Evolutionary conservation across 2,113 vertebrate genomes (phyloP).

Genomic region (Panthera leo): DNA sequence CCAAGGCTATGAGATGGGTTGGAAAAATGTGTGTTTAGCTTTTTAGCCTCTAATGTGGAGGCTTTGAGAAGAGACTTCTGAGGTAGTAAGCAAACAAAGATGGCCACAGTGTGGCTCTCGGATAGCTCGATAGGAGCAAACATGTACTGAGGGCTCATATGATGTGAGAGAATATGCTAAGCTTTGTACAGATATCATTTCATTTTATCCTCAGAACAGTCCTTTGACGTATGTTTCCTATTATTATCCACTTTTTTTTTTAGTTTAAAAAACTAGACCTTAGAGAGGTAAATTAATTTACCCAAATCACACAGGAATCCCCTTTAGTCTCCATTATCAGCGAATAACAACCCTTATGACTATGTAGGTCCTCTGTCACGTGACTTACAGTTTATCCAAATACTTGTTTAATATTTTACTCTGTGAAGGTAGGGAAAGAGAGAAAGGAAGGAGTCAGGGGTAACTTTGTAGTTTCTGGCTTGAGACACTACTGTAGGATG

Average conservation of each 20-base stretch:
- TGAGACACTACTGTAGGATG: background rate
- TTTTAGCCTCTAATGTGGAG: background rate
- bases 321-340: background rate
- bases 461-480: background rate
- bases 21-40: background rate
- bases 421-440: background rate
- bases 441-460: background rate
- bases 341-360: background rate
- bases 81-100: background rate
- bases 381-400: background rate
- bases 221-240: background rate
- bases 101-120: background rate
- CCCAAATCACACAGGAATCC: background rate
- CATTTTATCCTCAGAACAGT: background rate
- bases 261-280: background rate
- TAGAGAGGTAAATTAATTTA: background rate
- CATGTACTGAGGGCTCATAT: background rate
- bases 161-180: background rate
- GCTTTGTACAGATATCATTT: background rate
- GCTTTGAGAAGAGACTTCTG: background rate
- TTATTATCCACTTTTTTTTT: background rate
- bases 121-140: no score
- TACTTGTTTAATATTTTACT: background rate
- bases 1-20: background rate
- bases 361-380: background rate